Evolutionary conservation across 2,797 vertebrate species (phyloP).

Genomic region (Calcarius lapponicus): DNA sequence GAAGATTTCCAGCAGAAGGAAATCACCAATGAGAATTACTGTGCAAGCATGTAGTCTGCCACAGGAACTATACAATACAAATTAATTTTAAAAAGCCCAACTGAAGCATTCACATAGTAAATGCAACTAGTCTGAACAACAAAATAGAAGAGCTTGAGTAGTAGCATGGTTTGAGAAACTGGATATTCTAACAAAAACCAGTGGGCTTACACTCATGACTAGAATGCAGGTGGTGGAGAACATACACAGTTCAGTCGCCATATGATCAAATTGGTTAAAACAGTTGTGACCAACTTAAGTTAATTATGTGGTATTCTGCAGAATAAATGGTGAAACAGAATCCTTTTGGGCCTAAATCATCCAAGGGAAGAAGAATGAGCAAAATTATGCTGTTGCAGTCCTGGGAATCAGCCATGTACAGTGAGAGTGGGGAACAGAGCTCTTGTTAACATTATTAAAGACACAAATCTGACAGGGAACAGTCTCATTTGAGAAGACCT

Average conservation of each 20-base stretch:
- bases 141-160: neutral
- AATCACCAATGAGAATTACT: neutral
- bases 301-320: neutral
- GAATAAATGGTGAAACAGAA: neutral
- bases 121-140: neutral
- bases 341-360: neutral
- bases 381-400: neutral
- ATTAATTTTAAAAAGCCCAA: neutral
- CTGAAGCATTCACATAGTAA: neutral
- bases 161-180: neutral
- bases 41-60: neutral
- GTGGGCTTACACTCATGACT: neutral
- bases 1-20: neutral
- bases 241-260: neutral
- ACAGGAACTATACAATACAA: neutral
- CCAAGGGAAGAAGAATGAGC: neutral
- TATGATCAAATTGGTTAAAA: neutral
- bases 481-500: neutral
- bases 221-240: neutral
- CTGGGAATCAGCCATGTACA: neutral
- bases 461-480: constrained; percentile 2
- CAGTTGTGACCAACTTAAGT: neutral
- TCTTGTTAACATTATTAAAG: constrained; percentile 1
- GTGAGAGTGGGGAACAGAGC: neutral
- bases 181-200: neutral